Conservation (phyloP, 1,140 invertebrate species). For the Brachionus koreanus region DNA sequence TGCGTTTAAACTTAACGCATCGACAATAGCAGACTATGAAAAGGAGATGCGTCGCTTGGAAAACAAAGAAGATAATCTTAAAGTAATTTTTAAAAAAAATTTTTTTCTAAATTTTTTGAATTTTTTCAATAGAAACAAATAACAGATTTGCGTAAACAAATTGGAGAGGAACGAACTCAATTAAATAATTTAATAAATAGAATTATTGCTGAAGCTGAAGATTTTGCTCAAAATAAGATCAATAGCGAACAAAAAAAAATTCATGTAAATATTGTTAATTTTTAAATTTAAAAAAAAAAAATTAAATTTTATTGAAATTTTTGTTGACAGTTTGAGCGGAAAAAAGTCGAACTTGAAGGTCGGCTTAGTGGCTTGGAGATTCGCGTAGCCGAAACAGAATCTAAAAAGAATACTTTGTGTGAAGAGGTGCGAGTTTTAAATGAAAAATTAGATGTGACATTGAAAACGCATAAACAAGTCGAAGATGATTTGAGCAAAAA, state of each 20-base stretch:
- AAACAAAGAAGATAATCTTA: conserved; percentile 17
- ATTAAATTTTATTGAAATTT: background rate
- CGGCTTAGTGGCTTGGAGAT: background rate
- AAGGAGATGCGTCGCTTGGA: conserved; percentile 19
- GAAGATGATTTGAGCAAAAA: background rate
- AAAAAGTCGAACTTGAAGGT: conserved; percentile 24
- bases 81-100: background rate
- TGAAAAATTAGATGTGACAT: background rate
- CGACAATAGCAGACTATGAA: background rate
- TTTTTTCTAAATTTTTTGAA: background rate
- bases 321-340: conserved; percentile 26
- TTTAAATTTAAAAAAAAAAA: conserved; percentile 9
- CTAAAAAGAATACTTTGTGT: background rate
- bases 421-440: background rate
- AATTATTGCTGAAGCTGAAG: conserved; percentile 1
- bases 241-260: background rate
- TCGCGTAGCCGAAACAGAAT: conserved; percentile 11
- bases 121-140: conserved; percentile 36
- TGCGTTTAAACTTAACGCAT: background rate
- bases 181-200: background rate
- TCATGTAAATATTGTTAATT: background rate
- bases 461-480: background rate
- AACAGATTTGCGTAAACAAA: conserved; percentile 28
- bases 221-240: background rate
- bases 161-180: conserved; percentile 25